Evolutionary conservation across 2,797 vertebrate species (phyloP).

Genomic region (Tragelaphus eurycerus): DNA sequence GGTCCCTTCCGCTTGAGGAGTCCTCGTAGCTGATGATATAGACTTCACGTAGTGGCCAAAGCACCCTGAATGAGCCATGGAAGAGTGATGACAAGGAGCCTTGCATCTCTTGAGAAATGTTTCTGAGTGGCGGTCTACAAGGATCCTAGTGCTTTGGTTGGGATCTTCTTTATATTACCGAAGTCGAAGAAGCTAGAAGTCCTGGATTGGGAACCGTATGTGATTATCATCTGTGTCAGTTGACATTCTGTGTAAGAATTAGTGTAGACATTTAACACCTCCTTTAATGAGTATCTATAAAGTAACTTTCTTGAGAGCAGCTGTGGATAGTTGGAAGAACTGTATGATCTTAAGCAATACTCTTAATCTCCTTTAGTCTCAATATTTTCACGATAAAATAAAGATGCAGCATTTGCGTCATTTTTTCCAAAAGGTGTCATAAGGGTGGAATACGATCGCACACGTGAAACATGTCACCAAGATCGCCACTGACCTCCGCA

Average conservation of each 20-base stretch:
- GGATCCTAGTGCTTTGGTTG: not conserved
- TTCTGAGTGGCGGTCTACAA: not conserved
- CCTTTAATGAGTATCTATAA: not conserved
- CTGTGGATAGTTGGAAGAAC: not conserved
- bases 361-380: not conserved
- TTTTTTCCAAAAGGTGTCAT: not conserved
- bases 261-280: not conserved
- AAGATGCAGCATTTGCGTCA: not conserved
- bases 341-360: not conserved
- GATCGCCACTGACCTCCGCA: not conserved
- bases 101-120: not conserved
- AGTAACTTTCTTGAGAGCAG: constrained; percentile 3
- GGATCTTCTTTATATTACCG: not conserved
- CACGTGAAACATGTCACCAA: not conserved
- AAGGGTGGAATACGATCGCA: not conserved
- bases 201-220: not conserved
- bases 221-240: not conserved
- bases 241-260: not conserved
- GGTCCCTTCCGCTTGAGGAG: not conserved
- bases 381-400: constrained; percentile 19
- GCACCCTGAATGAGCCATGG: not conserved
- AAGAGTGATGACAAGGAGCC: not conserved
- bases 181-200: constrained; percentile 3
- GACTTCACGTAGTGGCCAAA: not conserved
- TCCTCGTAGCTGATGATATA: not conserved